A percentile compares a stretch with the other conserved stretches of the same genome.
Conservation (phyloP, 2,797 vertebrate species). For the Hyperoplus lanceolatus region DNA sequence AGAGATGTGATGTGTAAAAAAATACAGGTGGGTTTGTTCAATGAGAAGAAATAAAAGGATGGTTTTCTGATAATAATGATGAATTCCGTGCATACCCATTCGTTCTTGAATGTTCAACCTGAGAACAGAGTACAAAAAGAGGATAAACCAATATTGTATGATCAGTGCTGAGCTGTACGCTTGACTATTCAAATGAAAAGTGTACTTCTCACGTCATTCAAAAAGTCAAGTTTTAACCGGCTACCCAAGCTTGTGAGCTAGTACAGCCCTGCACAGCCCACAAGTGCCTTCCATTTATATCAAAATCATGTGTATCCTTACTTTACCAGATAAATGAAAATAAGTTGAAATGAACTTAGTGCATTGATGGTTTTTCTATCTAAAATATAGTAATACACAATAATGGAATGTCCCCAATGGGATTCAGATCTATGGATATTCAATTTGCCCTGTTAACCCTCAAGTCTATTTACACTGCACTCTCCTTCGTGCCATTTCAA, state of each 20-base stretch:
- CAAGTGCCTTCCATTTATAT: conserved; percentile 31
- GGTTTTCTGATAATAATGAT: conserved; percentile 38
- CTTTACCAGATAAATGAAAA: conserved; percentile 30
- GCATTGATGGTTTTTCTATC: conserved; percentile 35
- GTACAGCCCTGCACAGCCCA: conserved; percentile 20
- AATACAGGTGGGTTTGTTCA: conserved; percentile 37
- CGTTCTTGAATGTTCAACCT: conserved; percentile 62
- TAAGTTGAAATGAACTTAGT: conserved; percentile 33
- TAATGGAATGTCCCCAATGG: conserved; percentile 72
- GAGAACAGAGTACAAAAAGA: conserved; percentile 66
- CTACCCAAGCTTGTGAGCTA: conserved; percentile 2
- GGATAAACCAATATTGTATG: conserved; percentile 31
- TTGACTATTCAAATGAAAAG: conserved; percentile 34
- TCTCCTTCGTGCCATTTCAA: conserved; percentile 57
- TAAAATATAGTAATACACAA: conserved; percentile 47
- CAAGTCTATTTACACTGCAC: conserved; percentile 75
- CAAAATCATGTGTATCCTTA: conserved; percentile 6
- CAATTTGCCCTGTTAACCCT: conserved; percentile 63
- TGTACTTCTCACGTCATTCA: conserved; percentile 13
- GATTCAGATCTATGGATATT: conserved; percentile 63
- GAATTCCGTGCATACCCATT: conserved; percentile 52
- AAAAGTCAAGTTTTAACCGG: conserved; percentile 44
- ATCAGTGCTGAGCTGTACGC: conserved; percentile 51
- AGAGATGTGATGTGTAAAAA: conserved; percentile 29
- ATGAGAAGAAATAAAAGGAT: conserved; percentile 50